A percentile compares a stretch with the other conserved stretches of the same genome.
phyloP scores from a whole-genome alignment of 2,113 vertebrate species.

The Dolichotis patagonum region DNA sequence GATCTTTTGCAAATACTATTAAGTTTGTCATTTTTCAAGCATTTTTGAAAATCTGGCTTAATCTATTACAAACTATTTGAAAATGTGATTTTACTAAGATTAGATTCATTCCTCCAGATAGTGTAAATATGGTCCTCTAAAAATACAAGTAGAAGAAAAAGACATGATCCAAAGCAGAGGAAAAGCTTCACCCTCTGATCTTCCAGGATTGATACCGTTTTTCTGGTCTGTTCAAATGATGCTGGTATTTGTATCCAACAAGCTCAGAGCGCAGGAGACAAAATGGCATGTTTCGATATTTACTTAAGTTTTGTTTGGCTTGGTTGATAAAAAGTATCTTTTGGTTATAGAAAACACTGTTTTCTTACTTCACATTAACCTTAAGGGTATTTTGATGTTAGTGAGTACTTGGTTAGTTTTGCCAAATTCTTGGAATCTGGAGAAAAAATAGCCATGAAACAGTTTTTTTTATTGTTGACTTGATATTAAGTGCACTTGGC shows the following conservation, averaged over 20 bases:
- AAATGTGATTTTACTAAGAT: slow-evolving; percentile 14
- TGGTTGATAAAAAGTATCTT: slow-evolving; percentile 16
- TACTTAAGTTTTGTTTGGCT: slow-evolving; percentile 26
- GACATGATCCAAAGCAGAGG: not conserved
- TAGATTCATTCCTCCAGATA: slow-evolving; percentile 24
- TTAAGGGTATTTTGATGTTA: slow-evolving; percentile 57
- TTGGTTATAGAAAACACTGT: not conserved
- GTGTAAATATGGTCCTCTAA: slow-evolving; percentile 8
- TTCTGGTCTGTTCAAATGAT: not conserved
- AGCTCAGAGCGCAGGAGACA: not conserved
- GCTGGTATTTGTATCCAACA: not conserved
- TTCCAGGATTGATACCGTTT: not conserved
- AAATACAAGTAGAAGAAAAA: slow-evolving; percentile 47
- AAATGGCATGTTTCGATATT: not conserved
- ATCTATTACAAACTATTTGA: slow-evolving; percentile 40
- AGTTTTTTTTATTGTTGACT: slow-evolving; percentile 51
- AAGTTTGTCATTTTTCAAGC: slow-evolving; percentile 28
- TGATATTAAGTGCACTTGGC: slow-evolving; percentile 34
- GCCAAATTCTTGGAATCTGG: slow-evolving; percentile 46
- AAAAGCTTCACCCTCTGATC: not conserved
- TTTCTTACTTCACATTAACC: not conserved
- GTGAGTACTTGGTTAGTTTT: slow-evolving; percentile 46
- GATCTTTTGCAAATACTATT: slow-evolving; percentile 43
- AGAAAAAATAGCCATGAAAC: not conserved
- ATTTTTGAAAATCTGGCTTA: slow-evolving; percentile 16